A percentile compares a stretch with the other conserved stretches of the same genome.
Evolutionary conservation across 2,113 vertebrate genomes (phyloP).

Genomic region (Setophaga petechia): DNA sequence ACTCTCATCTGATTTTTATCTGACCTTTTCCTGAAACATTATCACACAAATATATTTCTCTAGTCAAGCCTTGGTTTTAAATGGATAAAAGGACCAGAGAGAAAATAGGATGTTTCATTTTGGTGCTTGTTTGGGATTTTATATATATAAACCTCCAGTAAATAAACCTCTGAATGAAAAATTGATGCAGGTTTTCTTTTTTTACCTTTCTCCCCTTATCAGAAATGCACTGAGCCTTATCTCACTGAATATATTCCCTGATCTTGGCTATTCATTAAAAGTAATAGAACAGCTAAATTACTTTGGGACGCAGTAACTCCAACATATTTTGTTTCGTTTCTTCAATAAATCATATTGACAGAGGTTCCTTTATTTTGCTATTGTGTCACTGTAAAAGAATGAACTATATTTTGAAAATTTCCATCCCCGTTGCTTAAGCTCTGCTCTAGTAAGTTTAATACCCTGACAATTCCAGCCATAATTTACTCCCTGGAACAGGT

Average conservation of each 20-base stretch:
- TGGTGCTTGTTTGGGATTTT: not conserved
- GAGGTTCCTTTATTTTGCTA: conserved; percentile 67
- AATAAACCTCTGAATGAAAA: conserved; percentile 52
- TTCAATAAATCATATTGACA: conserved; percentile 73
- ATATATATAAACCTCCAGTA: not conserved
- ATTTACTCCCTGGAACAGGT: conserved; percentile 66
- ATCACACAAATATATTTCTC: conserved; percentile 16
- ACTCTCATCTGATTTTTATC: conserved; percentile 29
- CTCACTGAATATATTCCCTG: conserved; percentile 40
- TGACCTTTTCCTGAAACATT: conserved; percentile 38
- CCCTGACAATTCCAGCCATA: conserved; percentile 50
- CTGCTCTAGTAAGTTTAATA: conserved; percentile 63
- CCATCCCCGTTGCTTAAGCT: conserved; percentile 43
- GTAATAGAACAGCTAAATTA: conserved; percentile 76
- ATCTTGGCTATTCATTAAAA: conserved; percentile 75
- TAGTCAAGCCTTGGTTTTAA: not conserved
- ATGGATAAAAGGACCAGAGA: not conserved
- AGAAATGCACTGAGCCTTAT: conserved; percentile 61
- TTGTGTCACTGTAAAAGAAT: conserved; percentile 59
- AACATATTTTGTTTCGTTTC: conserved; percentile 65
- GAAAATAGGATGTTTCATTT: not conserved
- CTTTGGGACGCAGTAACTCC: conserved; percentile 54
- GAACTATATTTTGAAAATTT: conserved; percentile 59
- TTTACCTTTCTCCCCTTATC: conserved; percentile 58
- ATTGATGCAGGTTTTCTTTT: conserved; percentile 60